Conservation (phyloP, 2,888 invertebrate species). For the Tortricodes alternella region DNA sequence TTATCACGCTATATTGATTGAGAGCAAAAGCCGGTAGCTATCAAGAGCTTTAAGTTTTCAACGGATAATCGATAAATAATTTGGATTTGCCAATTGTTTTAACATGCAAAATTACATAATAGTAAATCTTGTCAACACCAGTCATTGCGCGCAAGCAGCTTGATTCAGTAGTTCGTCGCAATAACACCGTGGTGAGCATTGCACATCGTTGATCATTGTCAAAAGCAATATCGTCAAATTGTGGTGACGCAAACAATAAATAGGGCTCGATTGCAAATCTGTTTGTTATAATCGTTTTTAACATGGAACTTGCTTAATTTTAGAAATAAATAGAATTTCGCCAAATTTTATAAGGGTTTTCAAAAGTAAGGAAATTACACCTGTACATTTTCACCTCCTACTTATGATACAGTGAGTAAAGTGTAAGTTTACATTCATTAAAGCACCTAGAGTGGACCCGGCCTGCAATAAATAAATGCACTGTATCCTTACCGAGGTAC, state of each 20-base stretch:
- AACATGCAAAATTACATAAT: not conserved
- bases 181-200: constrained; percentile 8
- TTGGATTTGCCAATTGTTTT: not conserved
- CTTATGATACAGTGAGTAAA: constrained; percentile 8
- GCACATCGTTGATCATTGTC: constrained; percentile 21
- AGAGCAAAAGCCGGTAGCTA: no score
- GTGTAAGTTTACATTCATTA: constrained; percentile 11
- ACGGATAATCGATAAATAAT: not conserved
- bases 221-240: constrained; percentile 23
- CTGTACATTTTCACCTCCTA: no score
- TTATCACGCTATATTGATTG: no score
- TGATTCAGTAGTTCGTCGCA: constrained; percentile 7
- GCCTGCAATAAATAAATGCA: constrained; percentile 9
- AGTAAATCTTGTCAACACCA: not conserved
- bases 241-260: constrained; percentile 26
- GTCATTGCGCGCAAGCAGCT: not conserved
- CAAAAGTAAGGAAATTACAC: no score
- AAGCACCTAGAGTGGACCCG: constrained; percentile 19
- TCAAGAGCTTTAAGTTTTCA: no score
- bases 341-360: no score
- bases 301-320: not conserved
- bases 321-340: no score
- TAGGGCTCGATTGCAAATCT: constrained; percentile 27
- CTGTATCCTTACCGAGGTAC: constrained; percentile 26
- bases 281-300: constrained; percentile 15